Base-by-base conservation (phyloP, 2,888 invertebrate species). In the Drosophila demipolita region DNA sequence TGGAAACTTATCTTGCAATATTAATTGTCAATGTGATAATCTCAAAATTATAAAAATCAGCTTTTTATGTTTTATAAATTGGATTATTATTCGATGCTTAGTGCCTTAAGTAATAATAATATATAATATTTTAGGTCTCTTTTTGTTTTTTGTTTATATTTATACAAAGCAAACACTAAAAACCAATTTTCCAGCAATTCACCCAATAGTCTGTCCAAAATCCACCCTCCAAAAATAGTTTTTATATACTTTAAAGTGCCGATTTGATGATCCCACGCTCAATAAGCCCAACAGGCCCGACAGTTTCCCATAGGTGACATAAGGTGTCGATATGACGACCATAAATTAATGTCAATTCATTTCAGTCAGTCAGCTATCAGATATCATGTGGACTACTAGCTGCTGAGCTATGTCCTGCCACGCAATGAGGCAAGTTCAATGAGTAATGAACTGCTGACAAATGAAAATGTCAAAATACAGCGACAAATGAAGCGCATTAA, bases 391-490 rank as follows among this genome's bases (percentile, higher is more conserved):
- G n/a, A 17, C 15, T 20, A 36, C 9, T 29, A 55, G 17, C 11
- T 15, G 38, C 6, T 15, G 17, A 20, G 35, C 38, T 20, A 42
- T 54, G 20, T 53, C 36, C 38, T 15, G 62, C 15, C 55, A 35
- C 74, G 66, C 66, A 80, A 75, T 59, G 63, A 57, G 26, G 54
- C 55, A 49, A 20, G 53, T 68, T 71, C 58, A 65, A 66, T 87
- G 87, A 87, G 77, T 86, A 87, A 87, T 88, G 88, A 86, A 80
- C 75, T 80, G 87, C 54, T 83, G 87, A 87, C 88, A 87, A 88
- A 87, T 87, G 83, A 83, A 80, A 86, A 71, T 87, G 87, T 87
- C 88, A 88, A 87, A 87, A 84, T 71, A 84, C 45, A 77, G 76
- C 76, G 77, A 75, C 83, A 82, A 86, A 84, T 82, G 80, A 85